Conservation (phyloP, 2,797 vertebrate genomes). For the Myiotriccus ornatus region DNA sequence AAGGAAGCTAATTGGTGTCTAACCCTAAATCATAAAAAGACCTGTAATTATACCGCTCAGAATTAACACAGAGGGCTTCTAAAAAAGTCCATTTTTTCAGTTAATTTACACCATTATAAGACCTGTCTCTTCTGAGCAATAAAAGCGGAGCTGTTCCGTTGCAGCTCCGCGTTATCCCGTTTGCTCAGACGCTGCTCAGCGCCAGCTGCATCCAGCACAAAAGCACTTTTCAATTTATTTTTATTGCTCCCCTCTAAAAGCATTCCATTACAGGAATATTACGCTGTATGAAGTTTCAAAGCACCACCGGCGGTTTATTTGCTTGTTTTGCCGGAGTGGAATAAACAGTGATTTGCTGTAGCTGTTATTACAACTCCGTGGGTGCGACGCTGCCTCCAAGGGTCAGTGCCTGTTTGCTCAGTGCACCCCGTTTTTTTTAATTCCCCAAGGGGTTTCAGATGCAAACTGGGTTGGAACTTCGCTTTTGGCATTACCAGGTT, state of each 20-base stretch:
- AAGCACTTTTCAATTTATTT: conserved; percentile 79
- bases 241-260: conserved; percentile 79
- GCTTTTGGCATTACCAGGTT: background rate
- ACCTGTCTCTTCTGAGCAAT: conserved; percentile 59
- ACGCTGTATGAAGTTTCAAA: conserved; percentile 66
- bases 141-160: conserved; percentile 63
- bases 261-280: conserved; percentile 79
- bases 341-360: conserved; percentile 38
- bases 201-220: conserved; percentile 72
- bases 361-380: conserved; percentile 2
- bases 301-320: conserved; percentile 68
- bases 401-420: conserved; percentile 20
- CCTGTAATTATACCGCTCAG: conserved; percentile 71
- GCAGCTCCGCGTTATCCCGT: conserved; percentile 67
- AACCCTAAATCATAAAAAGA: conserved; percentile 68
- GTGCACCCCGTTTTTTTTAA: background rate
- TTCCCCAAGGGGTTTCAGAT: background rate
- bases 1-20: conserved; percentile 65
- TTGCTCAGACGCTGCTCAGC: conserved; percentile 68
- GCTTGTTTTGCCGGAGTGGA: conserved; percentile 68
- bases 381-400: background rate
- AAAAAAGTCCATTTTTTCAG: conserved; percentile 62
- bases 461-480: background rate
- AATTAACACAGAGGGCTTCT: conserved; percentile 60
- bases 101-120: conserved; percentile 70